phyloP scores from a whole-genome alignment of 2,797 vertebrate species.

The Pelodytes ibericus region DNA sequence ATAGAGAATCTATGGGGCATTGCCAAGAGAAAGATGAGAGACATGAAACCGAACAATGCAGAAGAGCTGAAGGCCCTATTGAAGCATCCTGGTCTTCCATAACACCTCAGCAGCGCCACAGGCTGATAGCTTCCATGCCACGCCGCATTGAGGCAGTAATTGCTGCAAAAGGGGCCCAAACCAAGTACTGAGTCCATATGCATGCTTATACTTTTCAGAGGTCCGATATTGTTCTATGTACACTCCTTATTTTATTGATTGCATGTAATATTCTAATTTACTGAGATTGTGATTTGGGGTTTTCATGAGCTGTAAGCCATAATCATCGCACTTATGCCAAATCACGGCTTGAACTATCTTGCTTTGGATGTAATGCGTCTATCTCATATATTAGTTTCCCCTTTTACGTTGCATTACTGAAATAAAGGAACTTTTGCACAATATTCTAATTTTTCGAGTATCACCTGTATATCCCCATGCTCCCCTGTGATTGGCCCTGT shows the following conservation, averaged over 20 bases:
- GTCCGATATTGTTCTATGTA: not conserved
- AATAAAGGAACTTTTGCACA: not conserved
- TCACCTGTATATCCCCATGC: not conserved
- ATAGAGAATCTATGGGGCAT: too few species aligned
- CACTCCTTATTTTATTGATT: not conserved
- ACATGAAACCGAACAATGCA: not conserved
- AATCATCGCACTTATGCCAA: not conserved
- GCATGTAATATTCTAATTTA: not conserved
- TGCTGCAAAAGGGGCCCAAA: not conserved
- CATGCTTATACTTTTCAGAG: not conserved
- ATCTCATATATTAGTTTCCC: not conserved
- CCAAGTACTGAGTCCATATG: not conserved
- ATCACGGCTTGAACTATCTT: too few species aligned
- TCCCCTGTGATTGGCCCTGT: too few species aligned
- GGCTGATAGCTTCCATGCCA: not conserved
- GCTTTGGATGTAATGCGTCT: not conserved
- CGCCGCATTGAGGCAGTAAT: constrained; percentile 14
- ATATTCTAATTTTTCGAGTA: not conserved
- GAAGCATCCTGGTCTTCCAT: constrained; percentile 16
- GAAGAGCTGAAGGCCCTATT: not conserved
- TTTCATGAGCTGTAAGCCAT: not conserved
- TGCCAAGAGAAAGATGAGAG: not conserved
- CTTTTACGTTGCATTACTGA: not conserved
- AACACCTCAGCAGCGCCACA: constrained; percentile 19
- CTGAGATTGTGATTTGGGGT: not conserved